A percentile compares a stretch with the other conserved stretches of the same genome.
Evolutionary conservation across 2,797 vertebrate species (phyloP).

Genomic region (Peromyscus aztecus): DNA sequence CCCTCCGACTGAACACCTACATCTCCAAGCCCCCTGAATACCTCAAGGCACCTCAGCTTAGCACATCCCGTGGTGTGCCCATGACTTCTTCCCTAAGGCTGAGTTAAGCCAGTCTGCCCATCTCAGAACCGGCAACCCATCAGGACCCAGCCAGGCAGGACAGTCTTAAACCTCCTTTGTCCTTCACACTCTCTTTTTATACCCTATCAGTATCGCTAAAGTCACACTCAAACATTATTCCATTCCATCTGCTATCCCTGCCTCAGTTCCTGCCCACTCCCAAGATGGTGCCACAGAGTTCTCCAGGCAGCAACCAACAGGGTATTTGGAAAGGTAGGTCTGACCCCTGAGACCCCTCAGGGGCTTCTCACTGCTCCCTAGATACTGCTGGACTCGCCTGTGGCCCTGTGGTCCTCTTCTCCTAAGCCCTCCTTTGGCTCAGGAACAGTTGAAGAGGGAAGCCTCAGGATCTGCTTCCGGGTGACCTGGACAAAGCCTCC

Average conservation of each 20-base stretch:
- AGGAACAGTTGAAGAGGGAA: background rate
- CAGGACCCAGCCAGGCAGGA: background rate
- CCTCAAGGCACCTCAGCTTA: background rate
- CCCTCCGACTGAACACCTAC: background rate
- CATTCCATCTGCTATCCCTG: too few species aligned
- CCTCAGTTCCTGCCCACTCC: background rate
- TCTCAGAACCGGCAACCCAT: background rate
- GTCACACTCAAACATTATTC: background rate
- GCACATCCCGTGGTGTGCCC: background rate
- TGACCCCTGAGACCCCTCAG: background rate
- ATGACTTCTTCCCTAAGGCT: background rate
- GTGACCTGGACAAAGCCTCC: background rate
- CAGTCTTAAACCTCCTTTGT: background rate
- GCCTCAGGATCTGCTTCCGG: background rate
- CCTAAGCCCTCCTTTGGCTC: background rate
- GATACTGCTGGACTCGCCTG: background rate
- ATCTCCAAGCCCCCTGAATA: background rate
- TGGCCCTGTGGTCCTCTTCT: background rate
- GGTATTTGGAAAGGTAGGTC: background rate
- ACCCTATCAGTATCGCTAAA: background rate
- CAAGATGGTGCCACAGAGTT: background rate
- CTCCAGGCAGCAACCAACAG: background rate
- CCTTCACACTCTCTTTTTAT: background rate
- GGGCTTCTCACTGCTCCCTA: background rate
- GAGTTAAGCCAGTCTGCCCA: background rate